Conservation (phyloP, 2,888 invertebrate genomes). For the Sthenelais limicola region DNA sequence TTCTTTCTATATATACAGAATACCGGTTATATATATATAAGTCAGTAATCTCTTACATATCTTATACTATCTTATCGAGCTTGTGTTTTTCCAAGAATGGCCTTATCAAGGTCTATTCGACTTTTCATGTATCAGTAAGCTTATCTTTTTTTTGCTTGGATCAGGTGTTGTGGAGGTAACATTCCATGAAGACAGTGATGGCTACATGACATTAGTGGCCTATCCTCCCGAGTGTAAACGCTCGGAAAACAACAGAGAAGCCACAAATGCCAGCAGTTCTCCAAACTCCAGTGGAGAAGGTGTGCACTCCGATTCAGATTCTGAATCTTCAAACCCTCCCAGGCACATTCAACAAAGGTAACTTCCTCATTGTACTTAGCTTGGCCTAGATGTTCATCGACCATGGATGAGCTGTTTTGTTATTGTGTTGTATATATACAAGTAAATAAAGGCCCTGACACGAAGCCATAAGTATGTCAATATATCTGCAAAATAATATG, state of each 20-base stretch:
- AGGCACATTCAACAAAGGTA: neutral
- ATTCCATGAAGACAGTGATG: conserved; percentile 74
- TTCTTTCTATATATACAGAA: no score
- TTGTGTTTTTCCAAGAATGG: no score
- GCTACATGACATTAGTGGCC: conserved; percentile 74
- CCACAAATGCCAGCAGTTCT: conserved; percentile 32
- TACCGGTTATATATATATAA: no score
- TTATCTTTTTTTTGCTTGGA: neutral
- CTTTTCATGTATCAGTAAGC: no score
- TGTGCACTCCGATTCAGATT: conserved; percentile 49
- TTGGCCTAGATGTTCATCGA: neutral
- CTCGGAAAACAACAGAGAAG: neutral
- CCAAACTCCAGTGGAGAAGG: conserved; percentile 45
- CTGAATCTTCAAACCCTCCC: conserved; percentile 31
- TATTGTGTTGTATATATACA: neutral
- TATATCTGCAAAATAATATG: no score
- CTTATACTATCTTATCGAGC: no score
- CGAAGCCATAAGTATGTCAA: neutral
- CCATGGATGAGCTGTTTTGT: neutral
- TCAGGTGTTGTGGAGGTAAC: conserved; percentile 72
- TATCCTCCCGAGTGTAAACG: conserved; percentile 65
- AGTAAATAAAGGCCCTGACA: neutral
- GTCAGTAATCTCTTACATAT: no score
- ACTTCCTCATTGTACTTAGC: neutral
- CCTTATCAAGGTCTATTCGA: no score